phyloP scores from a whole-genome alignment of 2,888 invertebrate species.

The Drosophila anomelani region DNA sequence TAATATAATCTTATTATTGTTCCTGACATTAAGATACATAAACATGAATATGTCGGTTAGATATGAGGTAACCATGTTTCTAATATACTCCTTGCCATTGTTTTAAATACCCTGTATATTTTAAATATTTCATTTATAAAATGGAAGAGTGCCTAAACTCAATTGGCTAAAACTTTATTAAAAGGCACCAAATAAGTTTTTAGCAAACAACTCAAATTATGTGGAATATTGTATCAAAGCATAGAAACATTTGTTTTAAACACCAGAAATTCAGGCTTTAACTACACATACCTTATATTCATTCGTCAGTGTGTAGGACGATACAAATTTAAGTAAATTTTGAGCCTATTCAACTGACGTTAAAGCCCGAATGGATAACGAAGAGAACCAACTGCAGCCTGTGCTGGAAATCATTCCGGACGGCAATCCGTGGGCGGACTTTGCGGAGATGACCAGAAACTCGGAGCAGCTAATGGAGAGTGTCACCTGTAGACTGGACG shows the following conservation, averaged over 20 bases:
- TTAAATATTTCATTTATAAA: slow-evolving; percentile 10
- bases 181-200: slow-evolving; percentile 4
- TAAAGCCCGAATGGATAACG: slow-evolving; percentile 11
- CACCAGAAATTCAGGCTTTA: not conserved
- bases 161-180: slow-evolving; percentile 10
- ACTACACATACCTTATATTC: not conserved
- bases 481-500: slow-evolving; percentile 40
- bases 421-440: not conserved
- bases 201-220: not conserved
- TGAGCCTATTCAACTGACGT: not conserved
- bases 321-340: not conserved
- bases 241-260: slow-evolving; percentile 5
- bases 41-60: too few relatives aligned
- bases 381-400: slow-evolving; percentile 6
- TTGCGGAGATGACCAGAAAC: slow-evolving; percentile 1
- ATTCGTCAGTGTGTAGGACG: not conserved
- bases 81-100: not conserved
- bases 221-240: not conserved
- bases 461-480: slow-evolving; percentile 35
- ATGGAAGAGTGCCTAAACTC: slow-evolving; percentile 6
- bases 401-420: not conserved
- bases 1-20: not conserved
- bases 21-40: not conserved
- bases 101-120: slow-evolving; percentile 1
- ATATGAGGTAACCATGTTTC: not conserved